Percentiles rank a stretch among this genome's conserved stretches.
These are phyloP conservation scores for Accipiter virgatus DNA, from an alignment of 2,113 vertebrate genomes.

Conservation along the genomic window DNA sequence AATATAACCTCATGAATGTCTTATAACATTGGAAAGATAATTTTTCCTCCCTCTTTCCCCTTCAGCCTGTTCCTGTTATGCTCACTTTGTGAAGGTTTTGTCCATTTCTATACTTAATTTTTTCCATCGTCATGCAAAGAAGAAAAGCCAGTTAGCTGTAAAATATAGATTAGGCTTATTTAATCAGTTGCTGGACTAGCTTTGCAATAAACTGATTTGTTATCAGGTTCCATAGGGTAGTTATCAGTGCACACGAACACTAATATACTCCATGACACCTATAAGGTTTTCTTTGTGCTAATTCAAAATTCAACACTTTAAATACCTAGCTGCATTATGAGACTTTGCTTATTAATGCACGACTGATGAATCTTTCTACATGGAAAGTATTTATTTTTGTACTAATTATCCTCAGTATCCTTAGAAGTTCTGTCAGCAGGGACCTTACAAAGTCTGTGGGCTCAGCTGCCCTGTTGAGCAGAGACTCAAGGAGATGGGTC, in stretches of 20 bases:
- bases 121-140: neutral
- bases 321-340: neutral
- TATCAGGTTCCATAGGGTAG: neutral
- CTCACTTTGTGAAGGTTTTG: neutral
- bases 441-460: neutral
- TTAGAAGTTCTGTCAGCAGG: neutral
- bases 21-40: neutral
- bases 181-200: neutral
- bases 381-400: neutral
- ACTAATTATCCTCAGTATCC: neutral
- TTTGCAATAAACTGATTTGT: neutral
- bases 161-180: neutral
- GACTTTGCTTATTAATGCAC: neutral
- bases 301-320: neutral
- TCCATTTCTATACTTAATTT: fast-evolving
- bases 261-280: neutral
- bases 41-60: neutral
- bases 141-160: neutral
- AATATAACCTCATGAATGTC: neutral
- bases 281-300: neutral
- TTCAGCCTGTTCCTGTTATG: neutral
- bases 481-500: neutral
- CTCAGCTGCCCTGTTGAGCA: neutral
- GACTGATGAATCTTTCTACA: neutral
- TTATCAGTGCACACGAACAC: neutral